Percentiles rank a stretch among this genome's conserved stretches.
phyloP scores from a whole-genome alignment of 2,888 invertebrate species.

The Polyploca ridens region DNA sequence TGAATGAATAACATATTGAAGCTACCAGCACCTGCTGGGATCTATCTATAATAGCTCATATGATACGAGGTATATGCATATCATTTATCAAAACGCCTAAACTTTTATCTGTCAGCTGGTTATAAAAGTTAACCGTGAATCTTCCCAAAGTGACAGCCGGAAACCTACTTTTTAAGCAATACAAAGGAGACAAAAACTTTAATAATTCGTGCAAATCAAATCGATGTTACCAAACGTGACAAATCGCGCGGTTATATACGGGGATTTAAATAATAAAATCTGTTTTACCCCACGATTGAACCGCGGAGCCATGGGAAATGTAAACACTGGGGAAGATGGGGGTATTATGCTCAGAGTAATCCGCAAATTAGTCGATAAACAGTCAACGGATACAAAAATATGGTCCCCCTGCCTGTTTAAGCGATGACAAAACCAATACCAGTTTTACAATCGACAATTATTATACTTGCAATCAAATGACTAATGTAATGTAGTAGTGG shows the following conservation, averaged over 20 bases:
- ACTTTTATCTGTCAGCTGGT: not conserved
- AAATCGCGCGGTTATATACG: slow-evolving; percentile 71
- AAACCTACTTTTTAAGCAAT: slow-evolving; percentile 20
- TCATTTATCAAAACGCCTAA: not conserved
- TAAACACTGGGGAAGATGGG: slow-evolving; percentile 65
- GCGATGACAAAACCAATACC: not conserved
- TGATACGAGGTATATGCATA: too few relatives aligned
- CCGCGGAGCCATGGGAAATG: slow-evolving; percentile 74
- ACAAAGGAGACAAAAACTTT: slow-evolving; percentile 26
- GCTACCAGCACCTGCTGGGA: too few relatives aligned
- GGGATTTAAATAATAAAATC: slow-evolving; percentile 78
- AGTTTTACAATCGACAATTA: not conserved
- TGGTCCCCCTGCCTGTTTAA: slow-evolving; percentile 12
- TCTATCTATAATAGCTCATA: too few relatives aligned
- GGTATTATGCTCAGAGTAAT: slow-evolving; percentile 63
- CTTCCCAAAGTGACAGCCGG: slow-evolving; percentile 22
- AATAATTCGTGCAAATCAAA: slow-evolving; percentile 60
- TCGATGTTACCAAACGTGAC: slow-evolving; percentile 58
- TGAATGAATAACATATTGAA: too few relatives aligned
- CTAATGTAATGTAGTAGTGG: too few relatives aligned
- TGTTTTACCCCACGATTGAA: slow-evolving; percentile 53
- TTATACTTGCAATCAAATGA: not conserved
- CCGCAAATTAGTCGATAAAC: slow-evolving; percentile 74
- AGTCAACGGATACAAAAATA: slow-evolving; percentile 38
- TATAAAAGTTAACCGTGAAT: not conserved